Evolutionary conservation across 2,888 invertebrate genomes (phyloP), one percentile per base, ranked within the genome.

Genomic region (Diaperis boleti): DNA sequence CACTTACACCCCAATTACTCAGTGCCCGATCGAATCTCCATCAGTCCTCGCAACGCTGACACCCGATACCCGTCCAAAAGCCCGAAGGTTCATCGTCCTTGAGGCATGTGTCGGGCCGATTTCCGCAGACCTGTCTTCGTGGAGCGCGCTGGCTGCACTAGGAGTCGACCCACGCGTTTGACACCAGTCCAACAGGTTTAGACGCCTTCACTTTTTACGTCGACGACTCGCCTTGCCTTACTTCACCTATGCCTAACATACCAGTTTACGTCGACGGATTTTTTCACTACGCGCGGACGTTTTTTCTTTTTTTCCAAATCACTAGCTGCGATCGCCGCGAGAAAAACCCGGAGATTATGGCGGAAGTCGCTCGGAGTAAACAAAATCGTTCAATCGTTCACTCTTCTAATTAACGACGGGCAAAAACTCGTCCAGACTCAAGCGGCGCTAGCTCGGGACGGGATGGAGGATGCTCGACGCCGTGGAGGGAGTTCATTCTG

Each of bases 121-220:
- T 72, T 73, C 72, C 72, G 70, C 71, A 66, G 72, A 72, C 72
- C 71, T 73, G 72, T 72, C 72, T 69, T 66, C 69, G 52, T 29
- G 63, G 66, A 39, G 59, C 59, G 64, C 63, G 59, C 63, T 66
- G 75, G 59, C 63, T 66, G 75, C 75, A 76, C 79, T 78, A 78
- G 78, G 76, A 79, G 79, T 76, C 80, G 75, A 73, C 81, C 81
- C 80, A 81, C 80, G 80, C 81, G 78, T 74, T 78, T 77, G 78
- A 79, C 81, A 81, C 82, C 79, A 76, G 82, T 81, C 78, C 80
- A 80, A 82, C 82, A 81, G 82, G 82, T 82, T 82, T 82, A 75
- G 78, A 81, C 82, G 81, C 81, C 82, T 82, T 81, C 81, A 79
- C 80, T 80, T 81, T 81, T 81, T 82, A 79, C 76, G 55, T 60